Evolutionary conservation across 1,140 invertebrate species (phyloP).

Genomic region (Tyrophagus putrescentiae): DNA sequence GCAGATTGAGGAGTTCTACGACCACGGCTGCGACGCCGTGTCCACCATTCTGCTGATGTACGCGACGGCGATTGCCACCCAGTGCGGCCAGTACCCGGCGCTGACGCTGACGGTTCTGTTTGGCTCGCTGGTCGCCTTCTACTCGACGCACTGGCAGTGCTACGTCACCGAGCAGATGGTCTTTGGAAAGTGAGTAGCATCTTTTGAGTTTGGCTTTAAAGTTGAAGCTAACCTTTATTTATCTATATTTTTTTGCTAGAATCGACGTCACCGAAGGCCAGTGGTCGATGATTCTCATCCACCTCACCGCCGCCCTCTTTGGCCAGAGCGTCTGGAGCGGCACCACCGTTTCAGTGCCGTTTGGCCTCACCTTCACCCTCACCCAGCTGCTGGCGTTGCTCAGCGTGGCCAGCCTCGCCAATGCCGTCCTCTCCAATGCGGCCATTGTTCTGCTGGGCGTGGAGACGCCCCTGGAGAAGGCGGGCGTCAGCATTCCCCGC

Average conservation of each 20-base stretch:
- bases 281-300: constrained; percentile 74
- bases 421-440: constrained; percentile 6
- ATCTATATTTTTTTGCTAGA: not conserved
- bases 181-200: constrained; percentile 52
- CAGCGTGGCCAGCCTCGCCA: not conserved
- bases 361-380: not conserved
- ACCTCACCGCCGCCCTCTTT: constrained; percentile 68
- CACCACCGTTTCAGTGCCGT: not conserved
- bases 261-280: constrained; percentile 97
- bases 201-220: not conserved
- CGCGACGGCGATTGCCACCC: constrained; percentile 74
- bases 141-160: constrained; percentile 97
- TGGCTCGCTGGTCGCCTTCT: constrained; percentile 83
- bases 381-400: constrained; percentile 5
- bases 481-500: constrained; percentile 9
- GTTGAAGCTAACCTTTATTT: not conserved
- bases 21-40: constrained; percentile 87
- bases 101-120: constrained; percentile 91
- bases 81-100: constrained; percentile 70
- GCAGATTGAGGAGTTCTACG: constrained; percentile 91
- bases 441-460: constrained; percentile 10
- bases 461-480: constrained; percentile 20
- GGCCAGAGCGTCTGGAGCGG: constrained; percentile 67
- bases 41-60: constrained; percentile 68
- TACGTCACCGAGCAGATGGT: constrained; percentile 81